Conservation (phyloP, 2,113 vertebrate genomes). For the Mormoops blainvillei region DNA sequence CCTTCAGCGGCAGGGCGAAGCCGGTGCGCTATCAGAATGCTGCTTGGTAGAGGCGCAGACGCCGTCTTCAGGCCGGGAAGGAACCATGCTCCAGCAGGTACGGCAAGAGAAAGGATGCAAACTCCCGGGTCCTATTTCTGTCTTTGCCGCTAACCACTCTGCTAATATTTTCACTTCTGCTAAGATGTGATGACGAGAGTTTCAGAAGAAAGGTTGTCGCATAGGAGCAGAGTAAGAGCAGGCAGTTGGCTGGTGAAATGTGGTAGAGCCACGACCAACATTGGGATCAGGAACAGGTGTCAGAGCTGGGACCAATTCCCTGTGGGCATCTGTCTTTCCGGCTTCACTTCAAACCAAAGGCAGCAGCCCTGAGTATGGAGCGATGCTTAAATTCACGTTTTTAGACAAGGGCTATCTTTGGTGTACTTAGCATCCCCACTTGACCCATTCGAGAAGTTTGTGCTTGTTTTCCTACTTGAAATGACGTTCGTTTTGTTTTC, state of each 20-base stretch:
- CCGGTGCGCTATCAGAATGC: neutral
- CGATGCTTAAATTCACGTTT: neutral
- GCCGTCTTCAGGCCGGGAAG: neutral
- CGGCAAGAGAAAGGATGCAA: conserved; percentile 41
- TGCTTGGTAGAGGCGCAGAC: neutral
- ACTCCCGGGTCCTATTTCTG: conserved; percentile 63
- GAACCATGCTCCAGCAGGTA: conserved; percentile 61
- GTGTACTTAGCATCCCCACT: neutral
- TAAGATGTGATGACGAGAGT: conserved; percentile 49
- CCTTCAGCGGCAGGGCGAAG: neutral
- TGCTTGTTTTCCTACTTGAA: conserved; percentile 39
- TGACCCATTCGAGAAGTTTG: neutral
- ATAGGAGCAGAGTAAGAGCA: neutral
- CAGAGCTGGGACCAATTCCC: neutral
- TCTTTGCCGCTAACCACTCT: conserved; percentile 38
- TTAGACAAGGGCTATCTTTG: neutral
- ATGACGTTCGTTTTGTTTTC: conserved; percentile 19
- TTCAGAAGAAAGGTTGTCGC: conserved; percentile 35
- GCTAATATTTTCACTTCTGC: conserved; percentile 72
- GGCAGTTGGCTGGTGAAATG: conserved; percentile 10
- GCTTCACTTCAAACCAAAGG: neutral
- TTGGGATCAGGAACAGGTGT: neutral
- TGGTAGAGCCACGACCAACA: neutral
- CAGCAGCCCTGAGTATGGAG: neutral
- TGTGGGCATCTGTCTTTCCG: neutral